A percentile compares a stretch with the other conserved stretches of the same genome.
phyloP scores from a whole-genome alignment of 2,113 vertebrate species.

The Lepus americanus region DNA sequence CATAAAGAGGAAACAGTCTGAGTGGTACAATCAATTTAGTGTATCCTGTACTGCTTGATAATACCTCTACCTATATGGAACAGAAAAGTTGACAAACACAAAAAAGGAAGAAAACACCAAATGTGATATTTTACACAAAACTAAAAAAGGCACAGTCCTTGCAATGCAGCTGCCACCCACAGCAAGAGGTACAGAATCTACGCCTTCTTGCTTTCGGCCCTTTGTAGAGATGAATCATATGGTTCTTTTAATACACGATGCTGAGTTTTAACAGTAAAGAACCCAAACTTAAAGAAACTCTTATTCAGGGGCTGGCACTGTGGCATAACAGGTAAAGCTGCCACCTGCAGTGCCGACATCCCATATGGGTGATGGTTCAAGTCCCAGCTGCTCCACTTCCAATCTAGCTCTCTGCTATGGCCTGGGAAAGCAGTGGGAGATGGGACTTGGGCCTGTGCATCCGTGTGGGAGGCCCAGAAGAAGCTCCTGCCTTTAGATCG shows the following conservation, averaged over 20 bases:
- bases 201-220: neutral
- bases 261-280: neutral
- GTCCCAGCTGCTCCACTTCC: no score
- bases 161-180: neutral
- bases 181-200: neutral
- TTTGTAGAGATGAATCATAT: neutral
- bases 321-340: no score
- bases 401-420: no score
- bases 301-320: no score
- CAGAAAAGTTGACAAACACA: constrained; percentile 1
- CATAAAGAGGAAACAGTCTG: neutral
- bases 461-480: no score
- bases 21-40: neutral
- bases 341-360: no score
- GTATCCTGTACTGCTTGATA: neutral
- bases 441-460: no score
- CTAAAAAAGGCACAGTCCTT: neutral
- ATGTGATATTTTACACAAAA: neutral
- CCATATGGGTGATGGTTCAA: no score
- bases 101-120: constrained; percentile 2
- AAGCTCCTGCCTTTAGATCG: no score
- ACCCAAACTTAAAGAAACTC: neutral
- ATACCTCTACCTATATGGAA: neutral
- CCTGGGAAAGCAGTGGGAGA: no score
- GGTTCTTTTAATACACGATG: constrained; percentile 32